phyloP scores from a whole-genome alignment of 2,888 invertebrate species.

The Enchytraeus crypticus region DNA sequence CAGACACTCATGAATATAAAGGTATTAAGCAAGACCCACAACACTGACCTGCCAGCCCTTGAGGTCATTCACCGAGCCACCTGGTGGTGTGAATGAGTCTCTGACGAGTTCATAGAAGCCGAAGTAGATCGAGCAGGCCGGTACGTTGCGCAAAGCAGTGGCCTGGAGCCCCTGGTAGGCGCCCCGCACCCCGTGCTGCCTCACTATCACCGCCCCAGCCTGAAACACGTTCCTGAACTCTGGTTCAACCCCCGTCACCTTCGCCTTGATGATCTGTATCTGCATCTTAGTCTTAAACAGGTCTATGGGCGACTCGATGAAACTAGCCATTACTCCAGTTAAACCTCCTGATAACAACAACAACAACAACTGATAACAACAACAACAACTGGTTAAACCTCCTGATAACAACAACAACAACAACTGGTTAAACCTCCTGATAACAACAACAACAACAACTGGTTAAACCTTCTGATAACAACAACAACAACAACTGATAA shows the following conservation, averaged over 20 bases:
- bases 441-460: too few relatives aligned
- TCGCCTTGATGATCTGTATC: slow-evolving; percentile 26
- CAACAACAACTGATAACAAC: too few relatives aligned
- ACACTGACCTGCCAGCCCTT: slow-evolving; percentile 7
- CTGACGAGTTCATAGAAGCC: slow-evolving; percentile 23
- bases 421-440: too few relatives aligned
- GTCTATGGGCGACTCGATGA: slow-evolving; percentile 28
- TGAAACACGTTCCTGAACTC: slow-evolving; percentile 28
- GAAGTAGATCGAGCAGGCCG: slow-evolving; percentile 24
- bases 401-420: too few relatives aligned
- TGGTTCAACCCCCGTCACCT: slow-evolving; percentile 15
- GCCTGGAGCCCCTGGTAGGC: slow-evolving; percentile 25
- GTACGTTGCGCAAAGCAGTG: slow-evolving; percentile 21
- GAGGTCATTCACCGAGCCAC: slow-evolving; percentile 16
- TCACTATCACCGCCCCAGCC: slow-evolving; percentile 23
- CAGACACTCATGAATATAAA: too few relatives aligned
- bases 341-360: too few relatives aligned
- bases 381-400: too few relatives aligned
- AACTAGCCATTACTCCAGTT: slow-evolving; percentile 24
- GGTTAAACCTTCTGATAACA: too few relatives aligned
- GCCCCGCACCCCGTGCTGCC: slow-evolving; percentile 20
- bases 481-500: too few relatives aligned
- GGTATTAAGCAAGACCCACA: too few relatives aligned
- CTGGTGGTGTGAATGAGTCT: slow-evolving; percentile 16
- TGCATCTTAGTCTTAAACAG: slow-evolving; percentile 30